Base-by-base conservation (phyloP, 2,113 vertebrate genomes). In the Barnardius zonarius region DNA sequence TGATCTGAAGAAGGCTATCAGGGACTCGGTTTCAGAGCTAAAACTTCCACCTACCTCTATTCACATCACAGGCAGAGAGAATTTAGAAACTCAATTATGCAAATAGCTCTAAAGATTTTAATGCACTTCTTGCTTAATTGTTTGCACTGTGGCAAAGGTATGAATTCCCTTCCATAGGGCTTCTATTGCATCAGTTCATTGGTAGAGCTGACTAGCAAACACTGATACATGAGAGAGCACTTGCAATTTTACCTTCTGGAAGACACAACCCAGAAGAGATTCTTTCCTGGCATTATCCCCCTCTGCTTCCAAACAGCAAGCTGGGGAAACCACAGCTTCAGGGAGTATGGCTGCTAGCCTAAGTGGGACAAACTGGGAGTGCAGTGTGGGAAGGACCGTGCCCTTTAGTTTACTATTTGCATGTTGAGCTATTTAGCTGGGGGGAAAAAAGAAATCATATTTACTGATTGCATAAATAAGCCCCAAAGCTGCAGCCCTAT, bases 401-500 rank as follows among this genome's bases (percentile, higher is more conserved):
- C 30, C 52, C 28, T 62, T 43, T 52, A 61, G 35, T 64, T 87
- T 69, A 49, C 6, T 51, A 3, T 37, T 66, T 57, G 28, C 73
- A 54, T 46, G 44, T 46, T 67, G 67, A 94, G 49, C 15, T 85
- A 27, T 87, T 73, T 89, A 73, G 43, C 80, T 64, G 9, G n/a
- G 37, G 37, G 52, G 17, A 1, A 0, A 3, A 33, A 48, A 73
- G 46, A 48, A 7, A 35, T 66, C 31, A 2, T 75, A 49, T 84
- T 63, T 73, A 13, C 44, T 90, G 91, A 49, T 77, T 85, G 91
- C 54, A 93, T 82, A 90, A 94, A 91, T 74, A 90, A 95, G n/a
- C 70, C 91, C 78, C 82, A 85, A 67, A 91, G 87, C 91, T 90
- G 62, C 67, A 92, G 52, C 52, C 67, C 74, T 54, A 11, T 61